These are phyloP conservation scores for Folsomia manolachei DNA, from an alignment of 2,888 invertebrate species.

Conservation along the genomic window DNA sequence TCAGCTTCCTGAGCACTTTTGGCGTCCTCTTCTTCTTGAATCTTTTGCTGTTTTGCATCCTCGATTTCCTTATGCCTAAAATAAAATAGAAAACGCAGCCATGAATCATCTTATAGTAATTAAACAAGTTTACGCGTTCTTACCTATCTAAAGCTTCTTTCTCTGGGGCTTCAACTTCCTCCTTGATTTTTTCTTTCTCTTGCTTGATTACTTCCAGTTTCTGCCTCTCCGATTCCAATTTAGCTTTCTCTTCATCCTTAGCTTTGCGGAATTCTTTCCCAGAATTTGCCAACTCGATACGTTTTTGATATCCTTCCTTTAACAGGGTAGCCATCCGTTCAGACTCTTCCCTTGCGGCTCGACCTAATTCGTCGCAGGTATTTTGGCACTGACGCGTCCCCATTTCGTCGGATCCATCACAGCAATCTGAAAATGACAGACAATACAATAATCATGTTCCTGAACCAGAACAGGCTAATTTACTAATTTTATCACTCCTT, in stretches of 20 bases:
- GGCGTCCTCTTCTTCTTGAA: conserved; percentile 62
- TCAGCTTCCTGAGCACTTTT: conserved; percentile 64
- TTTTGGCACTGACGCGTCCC: conserved; percentile 66
- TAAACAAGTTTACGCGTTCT: neutral
- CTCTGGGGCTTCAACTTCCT: conserved; percentile 70
- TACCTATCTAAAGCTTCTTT: conserved; percentile 66
- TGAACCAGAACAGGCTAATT: no score
- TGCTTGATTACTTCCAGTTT: conserved; percentile 76
- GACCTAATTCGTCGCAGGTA: conserved; percentile 76
- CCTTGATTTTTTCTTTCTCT: conserved; percentile 73
- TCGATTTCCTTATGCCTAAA: conserved; percentile 68
- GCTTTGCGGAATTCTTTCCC: conserved; percentile 73
- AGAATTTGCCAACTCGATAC: conserved; percentile 69
- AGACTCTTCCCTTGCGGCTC: conserved; percentile 70
- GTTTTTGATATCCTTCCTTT: conserved; percentile 73
- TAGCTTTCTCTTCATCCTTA: conserved; percentile 57
- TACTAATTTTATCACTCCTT: no score
- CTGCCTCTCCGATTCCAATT: conserved; percentile 63
- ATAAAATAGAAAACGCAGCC: no score
- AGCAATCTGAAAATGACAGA: conserved; percentile 61
- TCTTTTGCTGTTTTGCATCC: conserved; percentile 60
- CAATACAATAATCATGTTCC: no score
- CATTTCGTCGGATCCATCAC: conserved; percentile 63
- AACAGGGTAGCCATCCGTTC: conserved; percentile 70
- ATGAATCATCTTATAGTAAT: no score